Evolutionary conservation across 2,888 invertebrate species (phyloP), one percentile per base, ranked within the genome.

Genomic region (Slavum lentiscoides): DNA sequence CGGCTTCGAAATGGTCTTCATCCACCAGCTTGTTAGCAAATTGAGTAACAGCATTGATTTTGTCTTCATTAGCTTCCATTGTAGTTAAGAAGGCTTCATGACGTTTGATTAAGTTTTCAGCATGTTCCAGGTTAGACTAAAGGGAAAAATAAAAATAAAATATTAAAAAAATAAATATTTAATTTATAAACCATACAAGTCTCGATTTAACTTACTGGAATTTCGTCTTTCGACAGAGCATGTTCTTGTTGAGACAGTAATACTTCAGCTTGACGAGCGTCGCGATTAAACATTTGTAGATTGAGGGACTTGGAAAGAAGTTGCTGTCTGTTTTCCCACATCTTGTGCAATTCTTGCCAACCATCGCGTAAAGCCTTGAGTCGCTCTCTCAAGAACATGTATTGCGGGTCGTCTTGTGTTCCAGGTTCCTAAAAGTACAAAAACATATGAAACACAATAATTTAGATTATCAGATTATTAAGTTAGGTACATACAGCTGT

Each of bases 31-130:
- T 91, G 85, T 94, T 92, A 83, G 98, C 97, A 86, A 98, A 98
- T 86, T 96, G 95, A 0, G 97, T 93, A 66, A 99, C 95, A 0
- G 94, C 94, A 87, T 98, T 97, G 86, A 99, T 95, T 88, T 99
- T 99, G 86, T 99, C 99, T 87, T 99, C 99, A 88, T 99, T 99
- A 19, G 99, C 99, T 87, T 99, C 98, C 97, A 99, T 97, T 7
- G 98, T 98, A 0, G 98, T 98, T 85, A 98, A 92, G 91, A 99
- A 98, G 0, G 98, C 97, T 87, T 99, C 98, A 88, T 99, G 97
- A 70, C 97, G 93, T 88, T 99, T 99, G 86, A 98, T 92, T 86
- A 94, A 90, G 86, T 96, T 96, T 87, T 99, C 99, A 49, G 98
- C 99, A 87, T 98, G 97, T 87, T 99, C 99, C 84, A 99, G 89